Evolutionary conservation across 2,888 invertebrate genomes (phyloP), one percentile per base, ranked within the genome.

Genomic region (Drosophila rubida): DNA sequence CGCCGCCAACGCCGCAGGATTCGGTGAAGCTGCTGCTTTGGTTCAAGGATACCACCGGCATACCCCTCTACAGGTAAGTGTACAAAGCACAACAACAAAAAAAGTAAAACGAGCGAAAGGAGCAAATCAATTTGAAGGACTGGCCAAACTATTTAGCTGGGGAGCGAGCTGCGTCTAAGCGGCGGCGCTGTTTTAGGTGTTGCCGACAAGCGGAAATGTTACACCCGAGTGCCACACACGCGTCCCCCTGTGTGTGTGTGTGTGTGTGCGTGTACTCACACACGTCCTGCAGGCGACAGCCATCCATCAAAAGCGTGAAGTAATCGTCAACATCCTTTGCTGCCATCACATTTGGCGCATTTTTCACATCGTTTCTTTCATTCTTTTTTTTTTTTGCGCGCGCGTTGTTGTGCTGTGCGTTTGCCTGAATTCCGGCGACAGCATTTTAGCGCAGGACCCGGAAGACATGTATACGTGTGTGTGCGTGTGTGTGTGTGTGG

Each of bases 31-130:
- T 97, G 95, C 95, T 97, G 87, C 94, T 97, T 68, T 97, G 97
- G 97, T 97, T 97, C 93, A 97, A 97, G 91, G 97, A 97, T 90
- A 94, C 94, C 49, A 95, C 94, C 51, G 95, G 96, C 64, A 96
- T 97, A 93, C 97, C 97, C 9, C 94, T 97, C 60, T 97, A 97
- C 92, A 97, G 96, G 97, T 97, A 91, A 93, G 93, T 92, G 46
- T 8, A n/a, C n/a, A 3, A 27, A 1, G 4, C 7, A n/a, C 9
- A 35, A 5, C n/a, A 2, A 11, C 1, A n/a, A 16, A 11, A 27
- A 0, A 14, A 7, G 16, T 5, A 32, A 48, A 4, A 39, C n/a
- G n/a, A n/a, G n/a, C n/a, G 16, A 16, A 6, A 11, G 35, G 35
- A 30, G 35, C 39, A 77, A 74, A 75, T 75, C 74, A 75, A 59